Conservation (phyloP, 2,113 vertebrate species). For the Oncorhynchus kisutch region DNA sequence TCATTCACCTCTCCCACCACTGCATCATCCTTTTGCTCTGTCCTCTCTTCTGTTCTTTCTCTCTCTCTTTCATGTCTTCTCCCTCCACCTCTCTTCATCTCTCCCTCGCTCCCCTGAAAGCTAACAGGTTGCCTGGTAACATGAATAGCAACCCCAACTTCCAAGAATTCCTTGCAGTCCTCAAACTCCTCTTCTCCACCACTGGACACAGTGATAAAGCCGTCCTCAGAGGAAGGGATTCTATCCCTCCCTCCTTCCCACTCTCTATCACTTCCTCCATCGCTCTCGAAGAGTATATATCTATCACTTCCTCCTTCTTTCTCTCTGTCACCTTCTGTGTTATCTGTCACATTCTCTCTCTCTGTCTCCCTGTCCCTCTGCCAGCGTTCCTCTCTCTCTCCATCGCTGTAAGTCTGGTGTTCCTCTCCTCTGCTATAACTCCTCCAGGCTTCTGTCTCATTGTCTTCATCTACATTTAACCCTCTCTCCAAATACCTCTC, state of each 20-base stretch:
- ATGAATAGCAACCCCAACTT: constrained; percentile 20
- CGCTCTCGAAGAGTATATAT: constrained; percentile 16
- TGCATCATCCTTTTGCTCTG: background rate
- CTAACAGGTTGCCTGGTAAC: constrained; percentile 11
- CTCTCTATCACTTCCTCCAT: constrained; percentile 58
- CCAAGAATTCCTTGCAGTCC: constrained; percentile 67
- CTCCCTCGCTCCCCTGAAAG: constrained; percentile 23
- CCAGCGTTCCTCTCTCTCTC: constrained; percentile 24
- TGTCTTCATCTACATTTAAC: constrained; percentile 36
- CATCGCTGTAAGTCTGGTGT: constrained; percentile 37
- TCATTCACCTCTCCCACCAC: constrained; percentile 17
- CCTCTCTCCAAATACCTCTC: constrained; percentile 11
- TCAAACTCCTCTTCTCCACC: constrained; percentile 65
- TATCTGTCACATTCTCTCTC: constrained; percentile 41
- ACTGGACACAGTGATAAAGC: constrained; percentile 68
- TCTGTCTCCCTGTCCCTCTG: constrained; percentile 37
- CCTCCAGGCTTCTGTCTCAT: constrained; percentile 26
- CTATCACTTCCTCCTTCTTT: constrained; percentile 39
- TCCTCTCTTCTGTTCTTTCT: constrained; percentile 18
- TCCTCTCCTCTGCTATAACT: constrained; percentile 12
- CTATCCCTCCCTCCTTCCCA: constrained; percentile 46
- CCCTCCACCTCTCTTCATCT: constrained; percentile 20
- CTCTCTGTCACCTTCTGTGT: constrained; percentile 54
- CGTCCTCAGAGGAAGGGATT: constrained; percentile 58
- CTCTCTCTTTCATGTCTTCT: constrained; percentile 28